A percentile compares a stretch with the other conserved stretches of the same genome.
Evolutionary conservation across 2,797 vertebrate species (phyloP).

Genomic region (Syndactyla subalaris): DNA sequence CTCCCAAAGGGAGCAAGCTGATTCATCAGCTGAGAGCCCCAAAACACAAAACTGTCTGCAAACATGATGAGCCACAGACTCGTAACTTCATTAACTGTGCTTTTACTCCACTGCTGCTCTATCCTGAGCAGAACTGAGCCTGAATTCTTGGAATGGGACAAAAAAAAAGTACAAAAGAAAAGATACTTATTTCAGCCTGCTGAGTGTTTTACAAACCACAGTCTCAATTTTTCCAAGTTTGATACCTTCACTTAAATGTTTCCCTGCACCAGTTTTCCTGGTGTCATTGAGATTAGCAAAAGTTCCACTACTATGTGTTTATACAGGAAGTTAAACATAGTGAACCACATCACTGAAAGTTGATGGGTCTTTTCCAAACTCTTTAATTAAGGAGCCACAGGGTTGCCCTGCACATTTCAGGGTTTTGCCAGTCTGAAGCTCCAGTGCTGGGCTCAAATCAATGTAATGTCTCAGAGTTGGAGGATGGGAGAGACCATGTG

Average conservation of each 20-base stretch:
- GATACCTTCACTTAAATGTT: neutral
- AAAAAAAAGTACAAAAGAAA: constrained; percentile 1
- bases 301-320: neutral
- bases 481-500: neutral
- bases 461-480: neutral
- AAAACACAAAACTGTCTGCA: constrained; percentile 20
- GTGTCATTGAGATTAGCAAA: neutral
- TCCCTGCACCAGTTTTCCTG: neutral
- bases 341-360: neutral
- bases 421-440: neutral
- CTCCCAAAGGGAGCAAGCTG: constrained; percentile 7
- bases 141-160: neutral
- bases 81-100: neutral
- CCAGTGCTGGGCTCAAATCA: neutral
- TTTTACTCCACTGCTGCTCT: constrained; percentile 26
- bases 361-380: neutral
- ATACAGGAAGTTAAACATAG: neutral
- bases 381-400: neutral
- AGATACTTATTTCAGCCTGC: neutral
- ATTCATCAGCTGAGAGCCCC: neutral
- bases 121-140: neutral
- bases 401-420: neutral
- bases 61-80: neutral
- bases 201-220: neutral
- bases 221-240: neutral